These are phyloP conservation scores for Pseudochirops corinnae DNA, from an alignment of 2,797 vertebrate genomes.

Conservation along the genomic window DNA sequence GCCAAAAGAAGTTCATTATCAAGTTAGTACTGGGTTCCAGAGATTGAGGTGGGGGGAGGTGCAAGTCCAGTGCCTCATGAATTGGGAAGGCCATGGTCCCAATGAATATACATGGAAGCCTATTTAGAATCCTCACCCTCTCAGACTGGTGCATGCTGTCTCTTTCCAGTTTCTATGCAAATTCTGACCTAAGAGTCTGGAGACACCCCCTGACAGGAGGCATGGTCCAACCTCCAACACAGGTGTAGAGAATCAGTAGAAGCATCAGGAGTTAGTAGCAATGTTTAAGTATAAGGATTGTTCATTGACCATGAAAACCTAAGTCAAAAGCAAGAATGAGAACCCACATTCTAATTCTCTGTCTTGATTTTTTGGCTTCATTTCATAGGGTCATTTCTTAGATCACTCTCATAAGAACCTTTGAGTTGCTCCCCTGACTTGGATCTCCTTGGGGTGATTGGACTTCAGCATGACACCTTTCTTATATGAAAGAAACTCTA, in stretches of 20 bases:
- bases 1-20: not conserved
- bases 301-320: not conserved
- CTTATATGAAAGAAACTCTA: not conserved
- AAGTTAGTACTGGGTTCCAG: not conserved
- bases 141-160: not conserved
- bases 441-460: not conserved
- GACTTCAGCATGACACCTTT: not conserved
- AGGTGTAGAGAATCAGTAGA: not conserved
- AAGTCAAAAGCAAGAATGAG: not conserved
- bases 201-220: not conserved
- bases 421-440: not conserved
- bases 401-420: not conserved
- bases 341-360: not conserved
- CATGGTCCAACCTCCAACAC: not conserved
- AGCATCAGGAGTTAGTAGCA: not conserved
- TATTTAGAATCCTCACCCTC: not conserved
- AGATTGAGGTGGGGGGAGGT: not conserved
- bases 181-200: not conserved
- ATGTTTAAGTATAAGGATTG: not conserved
- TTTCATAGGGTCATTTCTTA: not conserved
- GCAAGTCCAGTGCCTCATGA: not conserved
- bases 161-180: not conserved
- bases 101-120: not conserved
- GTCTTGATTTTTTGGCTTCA: not conserved
- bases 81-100: not conserved